Percentiles rank a stretch among this genome's conserved stretches.
Conservation (phyloP, 2,888 invertebrate species). For the Onthophagus sagittarius region DNA sequence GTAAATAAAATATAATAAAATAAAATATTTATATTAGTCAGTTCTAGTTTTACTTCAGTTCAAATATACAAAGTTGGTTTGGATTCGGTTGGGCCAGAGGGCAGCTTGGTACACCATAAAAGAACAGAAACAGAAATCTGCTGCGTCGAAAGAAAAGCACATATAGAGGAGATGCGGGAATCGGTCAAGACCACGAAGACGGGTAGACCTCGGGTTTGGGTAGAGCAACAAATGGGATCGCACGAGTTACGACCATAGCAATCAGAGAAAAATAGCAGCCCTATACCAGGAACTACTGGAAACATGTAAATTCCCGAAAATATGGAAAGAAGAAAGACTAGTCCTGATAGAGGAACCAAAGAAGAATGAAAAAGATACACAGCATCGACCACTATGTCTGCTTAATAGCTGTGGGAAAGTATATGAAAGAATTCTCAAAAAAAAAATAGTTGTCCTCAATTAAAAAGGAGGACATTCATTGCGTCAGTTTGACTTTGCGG, state of each 20-base stretch:
- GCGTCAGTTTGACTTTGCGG: constrained; percentile 30
- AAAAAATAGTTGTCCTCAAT: constrained; percentile 27
- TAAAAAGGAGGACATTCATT: constrained; percentile 15
- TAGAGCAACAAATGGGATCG: not conserved
- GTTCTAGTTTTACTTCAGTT: too few relatives aligned
- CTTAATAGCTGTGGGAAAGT: too few relatives aligned
- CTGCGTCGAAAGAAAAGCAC: not conserved
- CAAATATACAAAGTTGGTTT: too few relatives aligned
- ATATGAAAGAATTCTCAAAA: constrained; percentile 31
- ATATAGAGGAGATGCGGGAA: not conserved
- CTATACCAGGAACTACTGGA: not conserved
- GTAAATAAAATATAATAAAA: too few relatives aligned
- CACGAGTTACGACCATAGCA: not conserved
- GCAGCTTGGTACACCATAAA: too few relatives aligned
- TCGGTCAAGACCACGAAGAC: not conserved
- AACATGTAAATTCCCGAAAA: not conserved
- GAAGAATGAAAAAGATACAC: too few relatives aligned
- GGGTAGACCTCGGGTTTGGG: not conserved
- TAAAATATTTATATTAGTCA: too few relatives aligned
- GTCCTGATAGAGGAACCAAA: too few relatives aligned
- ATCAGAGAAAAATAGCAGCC: not conserved
- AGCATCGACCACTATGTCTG: too few relatives aligned
- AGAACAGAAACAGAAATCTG: too few relatives aligned
- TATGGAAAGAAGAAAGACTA: too few relatives aligned
- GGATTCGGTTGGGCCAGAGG: too few relatives aligned